Conservation (phyloP, 2,888 invertebrate genomes). For the Nomada fabriciana region DNA sequence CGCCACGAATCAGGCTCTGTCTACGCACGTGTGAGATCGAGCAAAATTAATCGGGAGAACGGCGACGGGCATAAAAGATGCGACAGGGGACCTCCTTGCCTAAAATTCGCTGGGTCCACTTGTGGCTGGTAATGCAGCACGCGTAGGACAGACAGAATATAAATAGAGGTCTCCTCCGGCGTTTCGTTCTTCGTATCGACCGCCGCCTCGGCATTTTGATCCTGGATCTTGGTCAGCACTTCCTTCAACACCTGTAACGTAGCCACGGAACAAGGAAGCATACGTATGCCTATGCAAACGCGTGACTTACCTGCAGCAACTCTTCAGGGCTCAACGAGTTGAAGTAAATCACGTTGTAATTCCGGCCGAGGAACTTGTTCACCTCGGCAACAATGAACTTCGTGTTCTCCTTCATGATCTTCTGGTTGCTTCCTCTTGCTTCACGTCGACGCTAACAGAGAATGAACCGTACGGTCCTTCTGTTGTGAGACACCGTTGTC, state of each 20-base stretch:
- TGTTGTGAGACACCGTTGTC: conserved; percentile 46
- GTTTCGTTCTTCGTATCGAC: conserved; percentile 91
- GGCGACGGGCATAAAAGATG: background rate
- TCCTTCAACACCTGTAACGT: conserved; percentile 86
- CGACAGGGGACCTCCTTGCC: conserved; percentile 60
- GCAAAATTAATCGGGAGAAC: background rate
- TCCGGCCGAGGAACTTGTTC: conserved; percentile 89
- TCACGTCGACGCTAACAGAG: background rate
- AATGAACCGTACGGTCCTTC: background rate
- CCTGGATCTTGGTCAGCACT: conserved; percentile 86
- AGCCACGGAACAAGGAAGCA: conserved; percentile 3
- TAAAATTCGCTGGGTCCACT: conserved; percentile 82
- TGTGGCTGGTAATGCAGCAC: conserved; percentile 93
- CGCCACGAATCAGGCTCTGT: conserved; percentile 90
- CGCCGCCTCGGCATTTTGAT: conserved; percentile 86
- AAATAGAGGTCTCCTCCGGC: conserved; percentile 90
- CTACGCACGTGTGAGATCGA: conserved; percentile 78
- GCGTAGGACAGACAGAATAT: conserved; percentile 89
- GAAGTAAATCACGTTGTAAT: conserved; percentile 93
- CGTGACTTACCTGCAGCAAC: conserved; percentile 90
- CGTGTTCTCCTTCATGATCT: conserved; percentile 88
- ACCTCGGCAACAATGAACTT: conserved; percentile 90
- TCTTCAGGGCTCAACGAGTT: conserved; percentile 91
- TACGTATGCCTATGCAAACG: too few relatives aligned
- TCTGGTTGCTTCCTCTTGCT: background rate